Conservation (phyloP, 1,140 invertebrate species). For the Kradibia gibbosae region DNA sequence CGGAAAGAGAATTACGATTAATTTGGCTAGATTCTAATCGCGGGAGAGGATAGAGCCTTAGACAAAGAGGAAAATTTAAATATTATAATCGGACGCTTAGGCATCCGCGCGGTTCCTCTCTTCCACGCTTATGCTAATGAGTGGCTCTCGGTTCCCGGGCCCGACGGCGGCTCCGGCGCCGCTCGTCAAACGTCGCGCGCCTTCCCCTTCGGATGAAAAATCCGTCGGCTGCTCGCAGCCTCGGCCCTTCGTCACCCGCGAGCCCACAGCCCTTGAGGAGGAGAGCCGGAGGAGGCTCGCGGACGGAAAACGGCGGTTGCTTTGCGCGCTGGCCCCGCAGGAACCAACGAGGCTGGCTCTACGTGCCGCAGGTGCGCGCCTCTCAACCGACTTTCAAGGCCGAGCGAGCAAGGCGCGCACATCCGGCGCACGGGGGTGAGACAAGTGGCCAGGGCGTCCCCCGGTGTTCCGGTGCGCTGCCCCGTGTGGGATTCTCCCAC, state of each 20-base stretch:
- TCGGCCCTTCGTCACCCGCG: neutral
- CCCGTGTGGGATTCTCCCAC: slow-evolving; percentile 71
- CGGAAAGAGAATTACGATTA: neutral
- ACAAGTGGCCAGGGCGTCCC: slow-evolving; percentile 26
- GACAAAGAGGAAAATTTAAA: neutral
- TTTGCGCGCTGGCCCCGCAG: neutral
- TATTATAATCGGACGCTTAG: neutral
- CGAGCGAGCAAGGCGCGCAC: slow-evolving; percentile 34
- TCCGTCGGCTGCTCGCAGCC: neutral
- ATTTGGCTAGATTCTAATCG: slow-evolving; percentile 1
- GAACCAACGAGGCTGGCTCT: slow-evolving; percentile 6
- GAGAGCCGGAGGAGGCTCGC: neutral
- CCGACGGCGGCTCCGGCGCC: neutral
- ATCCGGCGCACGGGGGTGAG: slow-evolving; percentile 1
- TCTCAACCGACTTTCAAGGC: slow-evolving; percentile 50
- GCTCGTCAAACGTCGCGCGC: no score
- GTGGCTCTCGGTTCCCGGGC: no score
- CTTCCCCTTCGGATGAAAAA: neutral
- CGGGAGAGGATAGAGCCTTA: neutral
- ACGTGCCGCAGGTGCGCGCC: slow-evolving; percentile 31
- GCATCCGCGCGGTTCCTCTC: neutral
- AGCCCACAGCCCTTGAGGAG: neutral
- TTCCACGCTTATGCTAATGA: neutral
- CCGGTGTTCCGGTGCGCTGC: slow-evolving; percentile 68
- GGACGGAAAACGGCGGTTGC: neutral